Conservation (phyloP, 53 echinoderm and acorn worm genomes). For the Temnopleurus reevesii region DNA sequence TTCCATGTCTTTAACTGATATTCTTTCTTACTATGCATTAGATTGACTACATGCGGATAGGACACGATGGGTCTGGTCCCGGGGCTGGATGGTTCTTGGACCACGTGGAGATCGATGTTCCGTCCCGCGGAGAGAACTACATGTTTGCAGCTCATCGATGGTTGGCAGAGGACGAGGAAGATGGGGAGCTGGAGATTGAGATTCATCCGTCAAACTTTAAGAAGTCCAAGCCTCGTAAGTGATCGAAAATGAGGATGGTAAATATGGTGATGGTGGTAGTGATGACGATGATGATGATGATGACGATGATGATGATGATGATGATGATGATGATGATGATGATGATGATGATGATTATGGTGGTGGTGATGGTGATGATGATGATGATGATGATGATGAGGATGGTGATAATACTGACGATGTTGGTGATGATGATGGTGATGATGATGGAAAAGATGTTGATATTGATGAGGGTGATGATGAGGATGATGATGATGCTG, state of each 20-base stretch:
- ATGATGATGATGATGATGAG: background rate
- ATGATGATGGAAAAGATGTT: background rate
- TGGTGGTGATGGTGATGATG: background rate
- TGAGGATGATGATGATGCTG: no score
- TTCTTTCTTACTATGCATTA: background rate
- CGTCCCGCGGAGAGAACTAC: conserved; percentile 91
- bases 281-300: background rate
- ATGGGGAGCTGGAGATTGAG: conserved; percentile 93
- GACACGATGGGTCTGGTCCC: conserved; percentile 93
- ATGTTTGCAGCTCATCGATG: conserved; percentile 91
- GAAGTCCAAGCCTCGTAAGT: conserved; percentile 88
- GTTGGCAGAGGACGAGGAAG: conserved; percentile 97
- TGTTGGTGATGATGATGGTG: background rate
- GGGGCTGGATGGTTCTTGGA: conserved; percentile 99
- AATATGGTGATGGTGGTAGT: background rate
- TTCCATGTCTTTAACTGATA: no score
- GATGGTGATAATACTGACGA: no score
- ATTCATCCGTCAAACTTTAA: conserved; percentile 86
- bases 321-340: background rate
- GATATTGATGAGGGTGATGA: no score
- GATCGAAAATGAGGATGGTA: no score
- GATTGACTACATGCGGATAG: conserved; percentile 91
- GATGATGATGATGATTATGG: background rate
- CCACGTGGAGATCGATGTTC: conserved; percentile 85
- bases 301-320: conserved; percentile 19